Conservation (phyloP, 2,888 invertebrate species). For the Thumatha senex region DNA sequence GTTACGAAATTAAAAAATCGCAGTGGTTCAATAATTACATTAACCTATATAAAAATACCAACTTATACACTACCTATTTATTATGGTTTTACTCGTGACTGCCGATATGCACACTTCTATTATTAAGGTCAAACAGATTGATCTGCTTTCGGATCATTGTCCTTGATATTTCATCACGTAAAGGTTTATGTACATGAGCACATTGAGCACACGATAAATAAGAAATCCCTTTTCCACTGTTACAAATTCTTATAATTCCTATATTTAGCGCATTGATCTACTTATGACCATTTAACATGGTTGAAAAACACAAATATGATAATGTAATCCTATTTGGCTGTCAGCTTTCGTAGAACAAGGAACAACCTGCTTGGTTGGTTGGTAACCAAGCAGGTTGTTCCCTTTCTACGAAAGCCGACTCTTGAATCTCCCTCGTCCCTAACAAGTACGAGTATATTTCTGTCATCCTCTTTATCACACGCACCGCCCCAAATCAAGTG, state of each 20-base stretch:
- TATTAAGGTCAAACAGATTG: constrained; percentile 49
- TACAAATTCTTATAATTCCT: too few species aligned
- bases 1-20: constrained; percentile 4
- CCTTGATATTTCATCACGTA: constrained; percentile 52
- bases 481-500: too few species aligned
- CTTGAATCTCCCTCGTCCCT: too few species aligned
- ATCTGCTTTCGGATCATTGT: constrained; percentile 49
- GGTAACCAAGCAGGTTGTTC: too few species aligned
- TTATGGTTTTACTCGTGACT: constrained; percentile 1
- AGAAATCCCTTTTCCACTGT: constrained; percentile 32
- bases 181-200: constrained; percentile 45
- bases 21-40: not conserved
- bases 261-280: not conserved
- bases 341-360: too few species aligned
- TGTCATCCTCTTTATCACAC: too few species aligned
- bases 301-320: too few species aligned
- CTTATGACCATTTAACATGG: not conserved
- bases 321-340: too few species aligned
- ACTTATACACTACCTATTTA: not conserved
- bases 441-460: too few species aligned
- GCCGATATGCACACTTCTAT: constrained; percentile 17
- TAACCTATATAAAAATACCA: not conserved
- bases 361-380: too few species aligned
- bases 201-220: constrained; percentile 33
- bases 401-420: too few species aligned